Base-by-base conservation (phyloP, 2,113 vertebrate genomes). In the Muntiacus reevesi region DNA sequence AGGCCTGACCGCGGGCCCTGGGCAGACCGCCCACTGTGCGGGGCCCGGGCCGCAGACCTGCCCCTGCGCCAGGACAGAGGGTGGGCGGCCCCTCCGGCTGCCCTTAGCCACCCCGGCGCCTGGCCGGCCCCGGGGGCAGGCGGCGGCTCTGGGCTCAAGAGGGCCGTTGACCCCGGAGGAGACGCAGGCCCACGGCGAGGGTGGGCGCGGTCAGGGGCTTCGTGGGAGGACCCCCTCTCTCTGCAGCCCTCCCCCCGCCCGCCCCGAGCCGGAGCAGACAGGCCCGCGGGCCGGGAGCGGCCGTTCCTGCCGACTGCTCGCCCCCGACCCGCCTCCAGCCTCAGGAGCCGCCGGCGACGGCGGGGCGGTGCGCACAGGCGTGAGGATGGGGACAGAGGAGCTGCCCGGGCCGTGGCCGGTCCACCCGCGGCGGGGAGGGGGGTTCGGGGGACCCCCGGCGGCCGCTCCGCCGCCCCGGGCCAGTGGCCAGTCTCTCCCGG, bases 331-430 rank as follows among this genome's bases (percentile, higher is more conserved):
- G 23, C 47, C 30, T 47, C 52, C 60, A 9, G 81, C 45, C 40
- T 47, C 60, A 6, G 86, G 89, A 82, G 85, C 33, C 55, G 8
- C 89, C 14, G 57, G 78, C 60, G 47, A 55, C 1, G 50, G 64
- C 64, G 0, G 52, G 79, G 52, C 15, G 6, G 67, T 6, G 40
- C 67, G 57, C 33, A 79, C 36, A 19, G 93, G 52, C 3, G 13
- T 27, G 89, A 43, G 52, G 90, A 93, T 87, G 54, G 83, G 76
- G 95, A 87, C 81, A 52, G 87, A 93, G 45, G 90, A 83, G 81
- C 81, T 4, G 7, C 59, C 83, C 10, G 74, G 86, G 15, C 89
- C 11, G 10, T 8, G 47, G 78, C 40, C 8, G 7, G 54, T 14
- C 78, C 4, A 7, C 3, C 10, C 30, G 9, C 5, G 2, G 86